These are phyloP conservation scores for Pseudomyrmex concolor DNA, from an alignment of 1,140 invertebrate species.

Conservation along the genomic window DNA sequence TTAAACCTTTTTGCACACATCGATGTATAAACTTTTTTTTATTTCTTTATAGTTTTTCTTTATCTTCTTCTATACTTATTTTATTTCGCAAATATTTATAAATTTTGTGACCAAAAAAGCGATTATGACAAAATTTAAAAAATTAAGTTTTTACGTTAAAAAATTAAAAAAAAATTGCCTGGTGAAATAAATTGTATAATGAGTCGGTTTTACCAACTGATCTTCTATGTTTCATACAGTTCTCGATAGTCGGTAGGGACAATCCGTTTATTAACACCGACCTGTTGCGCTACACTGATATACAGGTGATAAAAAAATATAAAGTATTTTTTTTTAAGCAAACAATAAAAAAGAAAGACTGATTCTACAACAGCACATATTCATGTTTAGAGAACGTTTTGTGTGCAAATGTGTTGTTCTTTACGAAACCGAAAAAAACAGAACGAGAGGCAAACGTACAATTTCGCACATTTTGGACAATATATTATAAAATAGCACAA, in stretches of 20 bases:
- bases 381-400: slow-evolving; percentile 27
- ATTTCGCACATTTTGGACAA: slow-evolving; percentile 70
- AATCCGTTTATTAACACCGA: slow-evolving; percentile 43
- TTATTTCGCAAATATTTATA: slow-evolving; percentile 12
- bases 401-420: slow-evolving; percentile 16
- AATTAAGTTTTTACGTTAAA: too few relatives aligned
- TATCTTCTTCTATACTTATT: slow-evolving; percentile 23
- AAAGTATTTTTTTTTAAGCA: slow-evolving; percentile 35
- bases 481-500: slow-evolving; percentile 68
- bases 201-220: slow-evolving; percentile 58
- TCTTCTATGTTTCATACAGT: slow-evolving; percentile 32
- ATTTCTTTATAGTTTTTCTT: neutral
- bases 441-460: slow-evolving; percentile 21
- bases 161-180: neutral
- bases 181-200: slow-evolving; percentile 33
- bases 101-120: neutral
- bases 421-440: slow-evolving; percentile 1
- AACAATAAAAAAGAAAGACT: slow-evolving; percentile 21
- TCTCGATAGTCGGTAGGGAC: slow-evolving; percentile 64
- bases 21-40: neutral
- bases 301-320: slow-evolving; percentile 51
- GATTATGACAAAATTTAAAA: neutral
- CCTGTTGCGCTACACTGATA: slow-evolving; percentile 43
- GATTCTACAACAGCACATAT: slow-evolving; percentile 59
- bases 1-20: slow-evolving; percentile 13